These are phyloP conservation scores for Ispidina picta DNA, from an alignment of 2,797 vertebrate genomes.

Conservation along the genomic window DNA sequence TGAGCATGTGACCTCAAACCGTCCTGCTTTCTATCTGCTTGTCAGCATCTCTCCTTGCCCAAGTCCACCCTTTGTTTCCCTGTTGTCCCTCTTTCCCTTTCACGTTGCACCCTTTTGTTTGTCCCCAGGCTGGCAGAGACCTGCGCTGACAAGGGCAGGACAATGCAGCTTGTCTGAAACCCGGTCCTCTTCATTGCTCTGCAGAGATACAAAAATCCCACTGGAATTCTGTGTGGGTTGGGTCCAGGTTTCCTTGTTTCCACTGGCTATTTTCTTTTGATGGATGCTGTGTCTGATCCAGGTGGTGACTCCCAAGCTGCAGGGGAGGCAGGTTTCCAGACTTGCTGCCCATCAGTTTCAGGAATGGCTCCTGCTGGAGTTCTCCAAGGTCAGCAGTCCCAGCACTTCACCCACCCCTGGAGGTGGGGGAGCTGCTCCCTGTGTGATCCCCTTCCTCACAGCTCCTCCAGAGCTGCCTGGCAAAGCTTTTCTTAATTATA, in stretches of 20 bases:
- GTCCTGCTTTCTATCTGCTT: not conserved
- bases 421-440: not conserved
- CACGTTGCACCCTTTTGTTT: fast-evolving
- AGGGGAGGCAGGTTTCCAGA: not conserved
- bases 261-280: not conserved
- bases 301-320: not conserved
- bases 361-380: not conserved
- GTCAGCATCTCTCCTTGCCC: not conserved
- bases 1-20: slow-evolving; percentile 34
- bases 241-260: fast-evolving
- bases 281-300: not conserved
- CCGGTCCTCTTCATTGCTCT: fast-evolving
- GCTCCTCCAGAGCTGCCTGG: no score
- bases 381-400: not conserved
- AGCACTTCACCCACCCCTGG: no score
- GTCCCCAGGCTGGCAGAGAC: not conserved
- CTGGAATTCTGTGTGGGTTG: fast-evolving
- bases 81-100: not conserved
- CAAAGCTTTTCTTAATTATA: not conserved
- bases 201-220: fast-evolving
- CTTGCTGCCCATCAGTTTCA: not conserved
- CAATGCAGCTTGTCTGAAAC: not conserved
- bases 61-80: not conserved
- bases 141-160: not conserved
- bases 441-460: no score